These are phyloP conservation scores for Malachius bipustulatus DNA, from an alignment of 2,888 invertebrate species.

Conservation along the genomic window DNA sequence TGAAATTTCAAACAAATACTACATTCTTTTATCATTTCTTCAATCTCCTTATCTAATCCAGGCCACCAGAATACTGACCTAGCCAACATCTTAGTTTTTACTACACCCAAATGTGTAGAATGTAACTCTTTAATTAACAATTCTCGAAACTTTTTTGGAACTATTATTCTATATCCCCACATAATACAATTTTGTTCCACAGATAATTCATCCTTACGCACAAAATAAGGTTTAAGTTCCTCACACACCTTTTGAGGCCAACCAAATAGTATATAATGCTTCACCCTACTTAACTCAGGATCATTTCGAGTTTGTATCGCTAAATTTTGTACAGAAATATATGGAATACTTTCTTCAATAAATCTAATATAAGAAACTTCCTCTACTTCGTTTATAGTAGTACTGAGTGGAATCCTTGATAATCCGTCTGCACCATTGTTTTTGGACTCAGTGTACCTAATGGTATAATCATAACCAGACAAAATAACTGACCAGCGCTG, in stretches of 20 bases:
- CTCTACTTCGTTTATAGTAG: neutral
- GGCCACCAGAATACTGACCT: slow-evolving; percentile 4
- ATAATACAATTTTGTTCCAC: too few relatives aligned
- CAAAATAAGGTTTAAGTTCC: slow-evolving; percentile 1
- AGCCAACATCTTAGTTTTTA: slow-evolving; percentile 1
- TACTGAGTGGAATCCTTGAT: slow-evolving; percentile 16
- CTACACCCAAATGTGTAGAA: slow-evolving; percentile 6
- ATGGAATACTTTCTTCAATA: too few relatives aligned
- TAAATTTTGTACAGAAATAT: neutral
- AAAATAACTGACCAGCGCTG: slow-evolving; percentile 17
- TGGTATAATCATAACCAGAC: slow-evolving; percentile 18
- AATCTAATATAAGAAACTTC: too few relatives aligned
- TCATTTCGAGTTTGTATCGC: neutral
- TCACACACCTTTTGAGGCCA: neutral
- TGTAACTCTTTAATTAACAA: slow-evolving; percentile 1
- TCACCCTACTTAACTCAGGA: neutral
- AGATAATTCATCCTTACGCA: too few relatives aligned
- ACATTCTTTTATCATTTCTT: neutral
- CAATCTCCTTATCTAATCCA: slow-evolving; percentile 2
- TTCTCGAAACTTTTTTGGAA: neutral
- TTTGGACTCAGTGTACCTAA: slow-evolving; percentile 16
- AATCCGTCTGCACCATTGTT: slow-evolving; percentile 20
- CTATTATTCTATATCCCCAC: too few relatives aligned
- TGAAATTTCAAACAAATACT: neutral
- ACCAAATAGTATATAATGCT: neutral